These are phyloP conservation scores for Trachemys scripta DNA, from an alignment of 2,113 vertebrate species.

Conservation along the genomic window DNA sequence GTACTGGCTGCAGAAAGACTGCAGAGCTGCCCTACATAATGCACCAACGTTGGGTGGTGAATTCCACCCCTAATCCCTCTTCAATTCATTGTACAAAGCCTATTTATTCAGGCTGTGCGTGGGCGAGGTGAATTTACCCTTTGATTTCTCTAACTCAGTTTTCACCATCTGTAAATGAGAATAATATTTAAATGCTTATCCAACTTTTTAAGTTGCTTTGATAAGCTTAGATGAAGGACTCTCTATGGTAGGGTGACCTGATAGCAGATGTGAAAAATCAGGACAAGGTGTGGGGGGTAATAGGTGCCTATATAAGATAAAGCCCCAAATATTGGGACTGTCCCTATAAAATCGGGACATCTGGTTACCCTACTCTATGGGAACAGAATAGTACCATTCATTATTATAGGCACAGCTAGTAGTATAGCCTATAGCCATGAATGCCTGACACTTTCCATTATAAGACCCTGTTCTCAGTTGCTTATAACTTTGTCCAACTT, in stretches of 20 bases:
- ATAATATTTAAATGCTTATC: neutral
- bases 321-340: too few relatives aligned
- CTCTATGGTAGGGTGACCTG: neutral
- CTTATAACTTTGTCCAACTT: slow-evolving; percentile 26
- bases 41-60: too few relatives aligned
- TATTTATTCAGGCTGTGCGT: too few relatives aligned
- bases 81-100: too few relatives aligned
- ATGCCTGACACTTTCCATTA: slow-evolving; percentile 35
- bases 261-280: too few relatives aligned
- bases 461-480: neutral
- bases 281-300: too few relatives aligned
- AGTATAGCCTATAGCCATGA: neutral
- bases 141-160: neutral
- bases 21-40: too few relatives aligned
- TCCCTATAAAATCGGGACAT: too few relatives aligned
- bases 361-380: neutral
- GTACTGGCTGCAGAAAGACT: neutral
- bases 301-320: too few relatives aligned
- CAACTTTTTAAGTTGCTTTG: neutral
- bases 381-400: neutral
- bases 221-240: neutral
- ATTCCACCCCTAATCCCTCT: too few relatives aligned
- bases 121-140: too few relatives aligned
- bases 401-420: neutral
- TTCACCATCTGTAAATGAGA: neutral